Base-by-base conservation (phyloP, 2,888 invertebrate species). In the Cryptocephalus primarius region DNA sequence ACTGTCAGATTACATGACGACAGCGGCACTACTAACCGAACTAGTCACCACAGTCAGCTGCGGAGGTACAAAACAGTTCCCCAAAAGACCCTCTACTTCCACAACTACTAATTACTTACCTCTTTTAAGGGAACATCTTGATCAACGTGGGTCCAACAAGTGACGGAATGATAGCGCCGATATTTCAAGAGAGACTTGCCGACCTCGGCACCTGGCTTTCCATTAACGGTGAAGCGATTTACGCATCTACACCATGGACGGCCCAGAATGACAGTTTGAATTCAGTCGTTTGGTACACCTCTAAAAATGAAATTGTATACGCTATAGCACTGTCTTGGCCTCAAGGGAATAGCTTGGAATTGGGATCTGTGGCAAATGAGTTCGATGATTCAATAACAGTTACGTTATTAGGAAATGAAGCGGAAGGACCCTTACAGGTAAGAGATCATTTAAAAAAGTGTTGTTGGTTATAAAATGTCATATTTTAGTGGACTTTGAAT, bases 101-200 rank as follows among this genome's bases (percentile, higher is more conserved):
- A 22, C 22, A 22, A 6, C 6, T 22, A 22, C 3, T n/a, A n/a
- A n/a, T n/a, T 6, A 36, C 12, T 36, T 36, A 36, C n/a, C 12
- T 74, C 50, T 48, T 66, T 71, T 42, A 58, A 80, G 85, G 85
- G 1, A 90, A 90, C 63, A 73, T 83, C 12, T 67, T 89, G 11
- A 78, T 90, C 61, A 94, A 94, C 63, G 78, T 93, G 8, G 93
- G 94, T 0, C 93, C 94, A 11, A 89, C 91, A 0, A 87, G 85
- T 62, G 88, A 90, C 58, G 94, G 94, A 4, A 82, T 82, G 8
- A 92, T 95, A 53, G 68, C 77, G 4, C 87, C 89, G 0, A 85
- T 94, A 62, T 92, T 85, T 69, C 85, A 92, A 72, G 91, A 94
- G 63, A 77, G 93, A 40, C 72, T 94, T 0, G 68, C 78, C 9